These are phyloP conservation scores for Coreius guichenoti DNA, from an alignment of 2,797 vertebrate species.

Conservation along the genomic window DNA sequence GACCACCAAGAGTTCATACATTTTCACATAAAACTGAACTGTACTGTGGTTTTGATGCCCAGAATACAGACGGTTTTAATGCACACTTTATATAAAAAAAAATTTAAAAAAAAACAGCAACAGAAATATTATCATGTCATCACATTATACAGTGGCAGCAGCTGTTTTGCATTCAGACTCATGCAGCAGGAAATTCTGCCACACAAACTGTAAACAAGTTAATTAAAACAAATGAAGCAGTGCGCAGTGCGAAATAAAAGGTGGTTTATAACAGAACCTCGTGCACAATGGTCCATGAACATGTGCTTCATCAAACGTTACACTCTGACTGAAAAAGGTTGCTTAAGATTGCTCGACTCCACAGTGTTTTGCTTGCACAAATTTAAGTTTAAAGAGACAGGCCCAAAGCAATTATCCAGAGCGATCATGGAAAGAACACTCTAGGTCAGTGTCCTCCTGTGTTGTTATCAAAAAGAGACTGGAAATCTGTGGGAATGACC, in stretches of 20 bases:
- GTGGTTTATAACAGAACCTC: not conserved
- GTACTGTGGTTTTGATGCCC: not conserved
- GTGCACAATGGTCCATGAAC: slow-evolving; percentile 18
- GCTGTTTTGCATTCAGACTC: slow-evolving; percentile 17
- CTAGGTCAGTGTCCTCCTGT: not conserved
- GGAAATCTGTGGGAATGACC: slow-evolving; percentile 20
- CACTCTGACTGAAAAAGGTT: not conserved
- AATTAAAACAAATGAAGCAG: slow-evolving; percentile 26
- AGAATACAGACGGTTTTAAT: not conserved
- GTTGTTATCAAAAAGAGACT: not conserved
- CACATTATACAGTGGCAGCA: not conserved
- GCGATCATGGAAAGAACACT: slow-evolving; percentile 13
- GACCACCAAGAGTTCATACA: not conserved
- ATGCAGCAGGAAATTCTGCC: not conserved
- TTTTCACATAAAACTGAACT: not conserved
- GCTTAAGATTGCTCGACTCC: not conserved
- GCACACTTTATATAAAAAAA: not conserved
- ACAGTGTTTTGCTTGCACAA: not conserved
- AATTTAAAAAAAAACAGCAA: too few species aligned
- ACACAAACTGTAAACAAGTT: slow-evolving; percentile 25
- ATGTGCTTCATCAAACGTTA: not conserved
- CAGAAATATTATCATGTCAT: slow-evolving; percentile 2
- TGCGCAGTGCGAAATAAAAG: not conserved
- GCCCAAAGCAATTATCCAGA: not conserved
- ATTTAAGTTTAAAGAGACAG: slow-evolving; percentile 12